phyloP scores from a whole-genome alignment of 2,888 invertebrate species.

The Heliconius ethilla region DNA sequence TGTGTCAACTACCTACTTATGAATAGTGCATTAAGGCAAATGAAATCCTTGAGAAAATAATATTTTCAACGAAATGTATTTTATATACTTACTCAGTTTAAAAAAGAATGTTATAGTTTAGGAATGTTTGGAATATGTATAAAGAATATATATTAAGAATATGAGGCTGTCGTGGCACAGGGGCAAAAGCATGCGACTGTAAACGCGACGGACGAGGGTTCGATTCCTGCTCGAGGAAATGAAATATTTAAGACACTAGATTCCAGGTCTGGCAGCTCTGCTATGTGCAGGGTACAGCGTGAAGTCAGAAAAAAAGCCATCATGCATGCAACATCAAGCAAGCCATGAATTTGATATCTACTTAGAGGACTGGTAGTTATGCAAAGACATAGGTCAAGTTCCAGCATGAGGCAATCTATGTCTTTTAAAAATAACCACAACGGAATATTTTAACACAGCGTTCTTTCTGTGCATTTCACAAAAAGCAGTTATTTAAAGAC shows the following conservation, averaged over 20 bases:
- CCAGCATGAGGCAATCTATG: neutral
- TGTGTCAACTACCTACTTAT: conserved; percentile 23
- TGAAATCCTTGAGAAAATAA: conserved; percentile 16
- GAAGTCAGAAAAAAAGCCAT: too few relatives aligned
- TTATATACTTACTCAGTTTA: neutral
- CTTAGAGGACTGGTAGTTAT: neutral
- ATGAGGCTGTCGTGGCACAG: neutral
- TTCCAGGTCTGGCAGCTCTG: too few relatives aligned
- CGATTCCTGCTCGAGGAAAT: too few relatives aligned
- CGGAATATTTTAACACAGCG: neutral
- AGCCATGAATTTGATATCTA: neutral
- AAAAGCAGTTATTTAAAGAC: neutral
- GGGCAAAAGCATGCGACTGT: too few relatives aligned
- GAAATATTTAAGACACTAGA: too few relatives aligned
- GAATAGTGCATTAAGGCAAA: conserved; percentile 28
- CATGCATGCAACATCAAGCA: too few relatives aligned
- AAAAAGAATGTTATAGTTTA: neutral
- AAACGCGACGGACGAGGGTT: too few relatives aligned
- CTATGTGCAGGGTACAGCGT: neutral
- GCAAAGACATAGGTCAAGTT: neutral
- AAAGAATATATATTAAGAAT: neutral
- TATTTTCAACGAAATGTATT: neutral
- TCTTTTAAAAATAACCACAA: neutral
- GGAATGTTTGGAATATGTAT: neutral
- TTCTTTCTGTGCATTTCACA: neutral